Evolutionary conservation across 2,113 vertebrate species (phyloP).

Genomic region (Xenotilapia leptura): DNA sequence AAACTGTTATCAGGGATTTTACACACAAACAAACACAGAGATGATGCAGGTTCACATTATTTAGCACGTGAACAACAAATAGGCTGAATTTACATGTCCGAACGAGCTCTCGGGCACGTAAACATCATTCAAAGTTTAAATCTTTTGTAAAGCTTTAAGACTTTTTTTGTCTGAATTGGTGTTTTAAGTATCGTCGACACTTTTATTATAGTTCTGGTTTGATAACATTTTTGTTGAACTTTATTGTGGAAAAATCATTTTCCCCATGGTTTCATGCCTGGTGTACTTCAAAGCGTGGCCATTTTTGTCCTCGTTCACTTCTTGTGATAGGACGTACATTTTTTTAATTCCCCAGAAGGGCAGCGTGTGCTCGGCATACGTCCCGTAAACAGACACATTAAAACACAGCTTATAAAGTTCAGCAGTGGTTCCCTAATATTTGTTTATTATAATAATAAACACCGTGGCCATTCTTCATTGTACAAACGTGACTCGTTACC

Average conservation of each 20-base stretch:
- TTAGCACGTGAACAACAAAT: neutral
- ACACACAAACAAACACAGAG: neutral
- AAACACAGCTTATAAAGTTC: neutral
- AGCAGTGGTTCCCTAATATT: too few relatives aligned
- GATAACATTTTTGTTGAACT: neutral
- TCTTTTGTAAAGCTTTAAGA: neutral
- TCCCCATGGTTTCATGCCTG: neutral
- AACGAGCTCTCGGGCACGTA: neutral
- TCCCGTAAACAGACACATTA: neutral
- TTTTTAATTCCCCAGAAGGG: neutral
- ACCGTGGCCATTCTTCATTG: fast-evolving
- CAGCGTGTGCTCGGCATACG: fast-evolving
- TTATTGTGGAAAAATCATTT: neutral
- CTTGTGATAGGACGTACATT: fast-evolving
- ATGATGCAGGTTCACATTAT: neutral
- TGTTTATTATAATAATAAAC: neutral
- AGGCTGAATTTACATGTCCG: fast-evolving
- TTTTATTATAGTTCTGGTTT: fast-evolving
- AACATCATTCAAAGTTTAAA: neutral
- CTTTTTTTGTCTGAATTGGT: neutral
- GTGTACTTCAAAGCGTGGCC: neutral
- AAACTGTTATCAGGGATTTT: neutral
- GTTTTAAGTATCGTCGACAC: neutral
- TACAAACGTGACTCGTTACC: neutral
- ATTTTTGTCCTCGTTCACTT: neutral